These are phyloP conservation scores for Artemisiospiza belli DNA, from an alignment of 2,113 vertebrate genomes.

Conservation along the genomic window DNA sequence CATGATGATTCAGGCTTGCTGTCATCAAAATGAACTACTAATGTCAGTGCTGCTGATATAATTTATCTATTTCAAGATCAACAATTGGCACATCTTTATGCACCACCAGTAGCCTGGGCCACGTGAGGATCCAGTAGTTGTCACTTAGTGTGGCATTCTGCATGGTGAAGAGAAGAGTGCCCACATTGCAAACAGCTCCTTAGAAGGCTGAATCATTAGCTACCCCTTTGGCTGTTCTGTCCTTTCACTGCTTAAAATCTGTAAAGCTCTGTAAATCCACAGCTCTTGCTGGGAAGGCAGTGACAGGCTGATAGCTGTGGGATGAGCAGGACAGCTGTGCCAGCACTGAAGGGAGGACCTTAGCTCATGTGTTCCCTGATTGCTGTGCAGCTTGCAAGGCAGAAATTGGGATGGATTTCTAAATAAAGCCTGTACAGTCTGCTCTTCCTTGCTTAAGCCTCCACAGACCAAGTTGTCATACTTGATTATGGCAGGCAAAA, in stretches of 20 bases:
- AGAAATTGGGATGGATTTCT: slow-evolving; percentile 30
- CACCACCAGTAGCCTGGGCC: not conserved
- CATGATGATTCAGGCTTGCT: not conserved
- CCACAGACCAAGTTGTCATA: slow-evolving; percentile 7
- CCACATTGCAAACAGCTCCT: not conserved
- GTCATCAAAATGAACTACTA: not conserved
- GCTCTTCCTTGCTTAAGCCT: slow-evolving; percentile 11
- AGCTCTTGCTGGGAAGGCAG: not conserved
- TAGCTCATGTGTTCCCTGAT: not conserved
- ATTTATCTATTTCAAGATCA: not conserved
- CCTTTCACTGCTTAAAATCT: not conserved
- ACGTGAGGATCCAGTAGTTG: not conserved
- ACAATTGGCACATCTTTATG: not conserved
- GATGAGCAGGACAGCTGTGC: not conserved
- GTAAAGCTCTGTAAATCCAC: not conserved
- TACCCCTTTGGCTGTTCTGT: not conserved
- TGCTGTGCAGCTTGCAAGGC: not conserved
- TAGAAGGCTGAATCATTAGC: not conserved
- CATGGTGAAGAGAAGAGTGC: accelerated
- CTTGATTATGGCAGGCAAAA: not conserved
- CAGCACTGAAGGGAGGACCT: not conserved
- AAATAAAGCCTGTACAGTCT: slow-evolving; percentile 17
- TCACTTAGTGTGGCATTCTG: not conserved
- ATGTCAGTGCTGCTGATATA: not conserved
- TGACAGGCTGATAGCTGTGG: not conserved